Evolutionary conservation across 1,140 invertebrate species (phyloP).

Genomic region (Drosophila novamexicana): DNA sequence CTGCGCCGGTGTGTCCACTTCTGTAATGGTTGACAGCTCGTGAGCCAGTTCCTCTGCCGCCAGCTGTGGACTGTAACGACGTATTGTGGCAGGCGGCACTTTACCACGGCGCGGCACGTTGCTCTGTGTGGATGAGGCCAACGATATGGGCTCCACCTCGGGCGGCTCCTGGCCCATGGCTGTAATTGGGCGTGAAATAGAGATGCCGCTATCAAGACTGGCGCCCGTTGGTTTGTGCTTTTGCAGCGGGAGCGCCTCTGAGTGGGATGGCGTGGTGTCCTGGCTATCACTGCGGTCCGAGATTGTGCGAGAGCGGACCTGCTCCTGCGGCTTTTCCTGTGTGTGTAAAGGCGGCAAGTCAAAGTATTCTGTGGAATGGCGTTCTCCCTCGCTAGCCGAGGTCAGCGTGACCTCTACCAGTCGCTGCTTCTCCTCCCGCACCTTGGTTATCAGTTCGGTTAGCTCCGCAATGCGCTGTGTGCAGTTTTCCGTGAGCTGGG

Average conservation of each 20-base stretch:
- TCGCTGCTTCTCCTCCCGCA: slow-evolving; percentile 79
- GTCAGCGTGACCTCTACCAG: slow-evolving; percentile 79
- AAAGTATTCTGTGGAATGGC: slow-evolving; percentile 78
- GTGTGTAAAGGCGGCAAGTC: slow-evolving; percentile 56
- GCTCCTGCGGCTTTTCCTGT: slow-evolving; percentile 5
- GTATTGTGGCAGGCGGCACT: slow-evolving; percentile 65
- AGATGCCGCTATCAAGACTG: slow-evolving; percentile 81
- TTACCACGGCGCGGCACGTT: slow-evolving; percentile 30
- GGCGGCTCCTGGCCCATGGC: slow-evolving; percentile 52
- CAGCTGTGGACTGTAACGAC: slow-evolving; percentile 78
- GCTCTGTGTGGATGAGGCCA: slow-evolving; percentile 37
- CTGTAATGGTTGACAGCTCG: slow-evolving; percentile 79
- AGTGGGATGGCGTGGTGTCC: slow-evolving; percentile 33
- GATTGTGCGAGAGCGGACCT: slow-evolving; percentile 26
- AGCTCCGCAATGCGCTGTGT: slow-evolving; percentile 76
- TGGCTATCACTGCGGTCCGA: slow-evolving; percentile 66
- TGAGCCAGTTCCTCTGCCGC: slow-evolving; percentile 70
- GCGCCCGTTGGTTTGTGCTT: slow-evolving; percentile 71
- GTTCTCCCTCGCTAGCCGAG: slow-evolving; percentile 70
- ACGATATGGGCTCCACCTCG: slow-evolving; percentile 57
- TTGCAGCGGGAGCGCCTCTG: slow-evolving; percentile 63
- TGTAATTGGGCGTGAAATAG: slow-evolving; percentile 71
- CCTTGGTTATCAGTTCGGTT: slow-evolving; percentile 72
- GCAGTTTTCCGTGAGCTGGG: slow-evolving; percentile 73
- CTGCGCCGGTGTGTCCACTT: slow-evolving; percentile 78